phyloP scores from a whole-genome alignment of 2,888 invertebrate species.

The Mongoloraphidia duomilia region DNA sequence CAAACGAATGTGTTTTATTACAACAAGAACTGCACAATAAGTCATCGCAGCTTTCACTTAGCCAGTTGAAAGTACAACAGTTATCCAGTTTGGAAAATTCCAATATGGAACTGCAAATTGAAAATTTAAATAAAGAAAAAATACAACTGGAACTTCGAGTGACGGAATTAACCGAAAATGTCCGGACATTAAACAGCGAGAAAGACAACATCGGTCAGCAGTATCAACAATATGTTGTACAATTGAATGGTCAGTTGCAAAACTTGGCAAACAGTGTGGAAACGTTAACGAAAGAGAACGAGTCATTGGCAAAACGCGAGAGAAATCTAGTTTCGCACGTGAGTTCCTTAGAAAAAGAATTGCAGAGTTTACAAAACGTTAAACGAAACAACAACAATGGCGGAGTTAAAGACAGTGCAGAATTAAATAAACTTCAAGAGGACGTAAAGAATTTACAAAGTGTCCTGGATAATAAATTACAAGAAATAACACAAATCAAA shows the following conservation, averaged over 20 bases:
- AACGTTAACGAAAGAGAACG: constrained; percentile 32
- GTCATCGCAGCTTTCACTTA: constrained; percentile 52
- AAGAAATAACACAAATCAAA: not conserved
- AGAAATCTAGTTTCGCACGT: constrained; percentile 55
- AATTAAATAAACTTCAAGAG: constrained; percentile 25
- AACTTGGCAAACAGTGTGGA: constrained; percentile 40
- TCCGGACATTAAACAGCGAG: constrained; percentile 43
- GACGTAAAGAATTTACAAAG: constrained; percentile 24
- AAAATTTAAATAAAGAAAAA: constrained; percentile 34
- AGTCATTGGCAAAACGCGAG: constrained; percentile 42
- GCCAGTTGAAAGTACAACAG: constrained; percentile 65
- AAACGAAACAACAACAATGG: constrained; percentile 20
- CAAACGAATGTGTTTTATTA: constrained; percentile 38
- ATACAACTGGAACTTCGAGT: constrained; percentile 39
- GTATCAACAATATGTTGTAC: constrained; percentile 74
- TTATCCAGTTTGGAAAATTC: constrained; percentile 26
- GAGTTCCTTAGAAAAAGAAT: constrained; percentile 56
- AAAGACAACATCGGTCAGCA: constrained; percentile 58
- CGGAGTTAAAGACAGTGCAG: constrained; percentile 23
- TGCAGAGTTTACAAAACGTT: constrained; percentile 40
- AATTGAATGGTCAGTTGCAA: constrained; percentile 56
- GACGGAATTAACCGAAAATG: constrained; percentile 36
- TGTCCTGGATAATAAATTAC: constrained; percentile 21
- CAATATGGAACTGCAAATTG: constrained; percentile 21
- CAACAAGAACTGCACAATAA: constrained; percentile 45